phyloP scores from a whole-genome alignment of 2,888 invertebrate species.

The Rotaria sp. region DNA sequence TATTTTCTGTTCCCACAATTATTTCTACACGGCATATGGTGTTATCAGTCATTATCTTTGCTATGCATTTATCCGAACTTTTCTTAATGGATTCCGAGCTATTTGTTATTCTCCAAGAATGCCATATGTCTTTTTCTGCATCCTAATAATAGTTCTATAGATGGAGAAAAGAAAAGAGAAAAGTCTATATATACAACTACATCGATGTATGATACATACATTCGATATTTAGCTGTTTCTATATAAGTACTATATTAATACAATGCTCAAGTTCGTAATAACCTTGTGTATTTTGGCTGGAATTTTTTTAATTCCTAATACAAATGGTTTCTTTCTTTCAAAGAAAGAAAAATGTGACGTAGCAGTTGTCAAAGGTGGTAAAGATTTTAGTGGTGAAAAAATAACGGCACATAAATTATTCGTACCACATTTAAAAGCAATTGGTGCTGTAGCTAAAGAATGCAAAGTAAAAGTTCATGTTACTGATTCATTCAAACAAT shows the following conservation, averaged over 20 bases:
- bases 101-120: background rate
- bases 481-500: background rate
- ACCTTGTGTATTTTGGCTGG: background rate
- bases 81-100: background rate
- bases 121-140: background rate
- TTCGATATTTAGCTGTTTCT: background rate
- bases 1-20: background rate
- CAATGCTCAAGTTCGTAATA: background rate
- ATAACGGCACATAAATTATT: background rate
- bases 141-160: background rate
- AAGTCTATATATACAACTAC: background rate
- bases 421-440: background rate
- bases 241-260: background rate
- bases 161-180: background rate
- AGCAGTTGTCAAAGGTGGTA: background rate
- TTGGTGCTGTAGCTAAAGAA: background rate
- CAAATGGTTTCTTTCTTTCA: background rate
- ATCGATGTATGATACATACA: background rate
- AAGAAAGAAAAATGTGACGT: background rate
- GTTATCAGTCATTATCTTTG: background rate
- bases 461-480: conserved; percentile 17
- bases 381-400: conserved; percentile 24
- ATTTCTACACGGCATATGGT: background rate
- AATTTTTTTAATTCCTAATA: background rate
- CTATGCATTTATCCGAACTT: background rate